phyloP scores from a whole-genome alignment of 2,113 vertebrate species.

The Pipra filicauda region DNA sequence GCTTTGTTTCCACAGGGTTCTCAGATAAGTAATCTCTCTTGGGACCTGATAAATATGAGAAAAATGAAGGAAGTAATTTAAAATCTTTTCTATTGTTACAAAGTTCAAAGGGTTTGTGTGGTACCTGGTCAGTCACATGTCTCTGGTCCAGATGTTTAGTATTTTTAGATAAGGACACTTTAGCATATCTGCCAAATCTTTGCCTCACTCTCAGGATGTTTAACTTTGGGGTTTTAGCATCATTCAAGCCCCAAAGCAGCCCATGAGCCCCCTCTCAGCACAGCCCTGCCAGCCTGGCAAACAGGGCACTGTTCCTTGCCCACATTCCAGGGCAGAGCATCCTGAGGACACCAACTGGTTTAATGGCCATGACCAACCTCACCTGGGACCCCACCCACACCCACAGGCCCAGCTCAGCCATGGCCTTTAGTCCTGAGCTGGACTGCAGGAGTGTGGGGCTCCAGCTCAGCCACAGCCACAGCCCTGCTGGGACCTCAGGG shows the following conservation, averaged over 20 bases:
- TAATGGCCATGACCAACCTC: neutral
- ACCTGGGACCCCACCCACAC: no score
- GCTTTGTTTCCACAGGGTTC: neutral
- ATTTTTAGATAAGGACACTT: neutral
- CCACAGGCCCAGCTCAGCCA: neutral
- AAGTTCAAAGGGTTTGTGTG: neutral
- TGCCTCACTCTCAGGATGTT: neutral
- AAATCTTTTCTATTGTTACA: neutral
- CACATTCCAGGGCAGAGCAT: neutral
- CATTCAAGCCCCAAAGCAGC: neutral
- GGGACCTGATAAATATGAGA: neutral
- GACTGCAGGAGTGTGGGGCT: neutral
- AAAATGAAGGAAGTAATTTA: neutral
- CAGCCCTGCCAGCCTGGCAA: neutral
- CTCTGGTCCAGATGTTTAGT: neutral
- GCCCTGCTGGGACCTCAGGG: neutral
- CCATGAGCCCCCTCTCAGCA: neutral
- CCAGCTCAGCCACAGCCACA: neutral
- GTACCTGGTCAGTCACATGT: neutral
- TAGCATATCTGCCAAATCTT: neutral
- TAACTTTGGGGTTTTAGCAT: neutral
- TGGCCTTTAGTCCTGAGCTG: neutral
- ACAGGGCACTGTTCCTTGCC: neutral
- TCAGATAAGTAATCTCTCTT: conserved; percentile 33
- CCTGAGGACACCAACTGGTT: neutral